phyloP scores from a whole-genome alignment of 2,888 invertebrate genomes.

The Idaea straminata region DNA sequence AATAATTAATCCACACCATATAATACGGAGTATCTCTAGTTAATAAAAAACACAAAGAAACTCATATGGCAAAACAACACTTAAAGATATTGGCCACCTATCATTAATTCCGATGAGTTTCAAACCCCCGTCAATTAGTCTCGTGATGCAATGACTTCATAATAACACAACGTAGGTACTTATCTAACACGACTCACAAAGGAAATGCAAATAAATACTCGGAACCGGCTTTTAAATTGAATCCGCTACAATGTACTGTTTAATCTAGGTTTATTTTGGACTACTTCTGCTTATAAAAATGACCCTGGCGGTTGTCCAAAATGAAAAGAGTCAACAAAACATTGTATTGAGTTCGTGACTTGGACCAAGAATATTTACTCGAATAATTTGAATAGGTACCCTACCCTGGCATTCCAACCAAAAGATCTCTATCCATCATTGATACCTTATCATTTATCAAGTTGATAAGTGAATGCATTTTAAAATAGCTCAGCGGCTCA shows the following conservation, averaged over 20 bases:
- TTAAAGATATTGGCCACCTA: not conserved
- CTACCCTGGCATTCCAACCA: not conserved
- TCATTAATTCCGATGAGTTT: not conserved
- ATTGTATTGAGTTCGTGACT: constrained; percentile 13
- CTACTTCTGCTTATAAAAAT: constrained; percentile 12
- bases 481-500: not conserved
- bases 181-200: not conserved
- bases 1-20: not conserved
- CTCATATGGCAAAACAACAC: not conserved
- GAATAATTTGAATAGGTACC: not conserved
- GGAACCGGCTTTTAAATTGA: not conserved
- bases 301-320: constrained; percentile 22
- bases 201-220: constrained; percentile 2
- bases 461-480: not conserved
- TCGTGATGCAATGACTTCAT: not conserved
- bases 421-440: not conserved
- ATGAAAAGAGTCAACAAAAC: constrained; percentile 24
- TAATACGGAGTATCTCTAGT: not conserved
- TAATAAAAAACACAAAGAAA: not conserved
- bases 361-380: constrained; percentile 1
- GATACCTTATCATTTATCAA: not conserved
- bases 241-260: not conserved
- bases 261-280: constrained; percentile 8
- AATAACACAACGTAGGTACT: not conserved
- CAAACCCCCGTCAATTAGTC: not conserved